Evolutionary conservation across 2,113 vertebrate species (phyloP), one percentile per base, ranked within the genome.

Genomic region (Phalacrocorax brasilianus): DNA sequence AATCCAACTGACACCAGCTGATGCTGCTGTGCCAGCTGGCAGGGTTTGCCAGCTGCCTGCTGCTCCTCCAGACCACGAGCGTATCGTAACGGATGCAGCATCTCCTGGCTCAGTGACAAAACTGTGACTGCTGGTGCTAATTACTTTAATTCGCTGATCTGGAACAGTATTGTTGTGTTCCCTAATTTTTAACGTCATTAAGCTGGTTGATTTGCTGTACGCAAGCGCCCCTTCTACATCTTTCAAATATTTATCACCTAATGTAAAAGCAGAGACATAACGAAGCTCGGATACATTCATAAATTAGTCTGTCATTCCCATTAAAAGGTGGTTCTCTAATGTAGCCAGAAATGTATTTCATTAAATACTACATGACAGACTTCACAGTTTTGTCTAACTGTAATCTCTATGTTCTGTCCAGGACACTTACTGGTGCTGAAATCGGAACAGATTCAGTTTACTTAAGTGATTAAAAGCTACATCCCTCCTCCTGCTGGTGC

Each of bases 371-470:
- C 45, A 96, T 4, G 52, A 73, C n/a, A 96, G 96, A 94, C 81
- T 85, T 94, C 65, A 94, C 85, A 95, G 94, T 97, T 98, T 88
- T 89, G 96, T 95, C 79, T 94, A 89, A 97, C 77, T 97, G 76
- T 83, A 97, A 88, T 78, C 83, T 85, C 91, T 95, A 88, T 80
- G 70, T 95, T 89, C 80, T 86, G 83, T 97, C 94, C 94, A 96
- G 67, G 79, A 91, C 82, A 94, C 96, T 96, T 91, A 86, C 49
- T 96, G 94, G 93, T 97, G 95, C 86, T 95, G 92, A 98, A 98
- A 98, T 96, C 80, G 91, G 81, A 96, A 92, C 65, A 82, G 90
- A 96, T 93, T 94, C 94, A 92, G 87, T 97, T 98, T 98, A 98
- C 89, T 97, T 98, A 89, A 95, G 94, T 52, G 92, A 95, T 92